Evolutionary conservation across 2,888 invertebrate genomes (phyloP), one percentile per base, ranked within the genome.

Genomic region (Gryllus longicercus): DNA sequence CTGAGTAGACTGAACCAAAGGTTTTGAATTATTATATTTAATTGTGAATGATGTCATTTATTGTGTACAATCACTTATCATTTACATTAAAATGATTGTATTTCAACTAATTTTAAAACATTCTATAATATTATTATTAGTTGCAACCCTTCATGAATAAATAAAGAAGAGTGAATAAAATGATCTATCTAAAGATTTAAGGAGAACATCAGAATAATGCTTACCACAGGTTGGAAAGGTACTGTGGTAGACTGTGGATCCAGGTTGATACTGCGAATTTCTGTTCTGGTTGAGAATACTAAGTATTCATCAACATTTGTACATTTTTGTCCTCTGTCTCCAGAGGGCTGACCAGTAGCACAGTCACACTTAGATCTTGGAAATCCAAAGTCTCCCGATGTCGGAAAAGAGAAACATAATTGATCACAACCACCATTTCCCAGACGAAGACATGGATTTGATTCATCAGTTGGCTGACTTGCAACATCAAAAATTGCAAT

Each of bases 261-360:
- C 50, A 99, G 87, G 84, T 94, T 94, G n/a, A 98, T 93, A 1
- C 95, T 94, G 63, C 97, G 90, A 79, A 99, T 95, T 88, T 98
- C 97, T 0, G 96, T 97, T 82, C 98, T 91, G 0, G 98, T 98
- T 0, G 97, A 94, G 86, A 97, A 98, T 1, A 99, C 94, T 21
- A 99, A 86, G 86, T 94, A 99, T 85, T 98, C 98, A 79, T 94
- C 92, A 0, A 96, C 93, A 5, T 91, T 92, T 82, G 93, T 93
- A 85, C 98, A 98, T 84, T 91, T 93, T 74, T 85, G 85, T 50
- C 85, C 85, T 83, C 92, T 93, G 0, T 90, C 90, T 74, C 91
- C 90, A n/a, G 86, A 85, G 14, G 97, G 87, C 83, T 92, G 91
- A 0, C 99, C 99, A 0, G 94, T 93, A 0, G 98, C 95, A 86